Base-by-base conservation (phyloP, 2,888 invertebrate genomes). In the Eupithecia subfuscata region DNA sequence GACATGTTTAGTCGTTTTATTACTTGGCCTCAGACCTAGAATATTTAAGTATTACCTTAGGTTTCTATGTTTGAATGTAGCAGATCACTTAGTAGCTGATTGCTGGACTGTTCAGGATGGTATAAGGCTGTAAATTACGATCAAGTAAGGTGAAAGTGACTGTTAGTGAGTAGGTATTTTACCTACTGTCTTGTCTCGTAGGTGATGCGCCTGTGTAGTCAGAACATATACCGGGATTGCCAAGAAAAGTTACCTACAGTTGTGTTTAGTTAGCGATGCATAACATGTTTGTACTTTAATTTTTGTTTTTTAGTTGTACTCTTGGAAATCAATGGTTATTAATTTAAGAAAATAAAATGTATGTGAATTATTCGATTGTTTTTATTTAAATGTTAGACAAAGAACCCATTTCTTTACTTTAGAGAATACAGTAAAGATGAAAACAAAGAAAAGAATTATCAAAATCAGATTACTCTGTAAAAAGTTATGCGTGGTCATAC, bases 211-310 rank as follows among this genome's bases (percentile, higher is more conserved):
- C 93, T 86, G 88, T 88, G 88, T 90, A 93, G 93, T 94, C 93
- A 92, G 90, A 90, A 88, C 89, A 90, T 91, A 90, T 89, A 91
- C 88, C 90, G 93, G 60, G 92, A 93, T 94, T 94, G 94, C 94
- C 94, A 93, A 93, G 94, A 94, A 93, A 93, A 94, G 95, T 95
- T 95, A 95, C 95, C 95, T 93, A 93, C 93, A 94, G 92, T 94
- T 94, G 93, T 93, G 93, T 94, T 94, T 91, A 94, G 91, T 93
- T 95, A 94, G 93, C 91, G 88, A 93, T 93, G 92, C 94, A 94
- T 94, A 95, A 94, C 94, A 94, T 95, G 94, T 95, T 94, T 95
- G 94, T 95, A 94, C 94, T 94, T 94, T 94, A 95, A 94, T 94
- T 95, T 94, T 95, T 95, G 95, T 94, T 94, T 94, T 95, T 94